Percentiles rank a stretch among this genome's conserved stretches.
These are phyloP conservation scores for Chaetogeoica ovagalla DNA, from an alignment of 2,888 invertebrate genomes.

Conservation along the genomic window DNA sequence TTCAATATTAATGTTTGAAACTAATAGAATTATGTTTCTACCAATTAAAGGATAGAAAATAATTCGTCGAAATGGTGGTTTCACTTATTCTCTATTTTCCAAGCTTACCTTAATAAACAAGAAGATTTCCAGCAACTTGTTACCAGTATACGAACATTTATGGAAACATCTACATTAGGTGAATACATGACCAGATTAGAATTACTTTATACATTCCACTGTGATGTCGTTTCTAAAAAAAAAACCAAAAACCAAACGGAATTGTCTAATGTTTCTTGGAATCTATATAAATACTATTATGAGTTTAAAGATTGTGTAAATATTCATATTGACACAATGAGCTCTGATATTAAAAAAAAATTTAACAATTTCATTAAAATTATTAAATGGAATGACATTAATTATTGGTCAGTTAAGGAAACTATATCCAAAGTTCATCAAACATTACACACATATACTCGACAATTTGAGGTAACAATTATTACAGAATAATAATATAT, in stretches of 20 bases:
- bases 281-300: conserved; percentile 79
- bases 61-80: conserved; percentile 88
- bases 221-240: conserved; percentile 70
- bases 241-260: conserved; percentile 46
- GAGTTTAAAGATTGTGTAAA: conserved; percentile 74
- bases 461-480: conserved; percentile 72
- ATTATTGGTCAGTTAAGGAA: conserved; percentile 89
- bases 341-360: conserved; percentile 86
- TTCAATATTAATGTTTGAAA: too few species aligned
- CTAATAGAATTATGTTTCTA: conserved; percentile 7
- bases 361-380: conserved; percentile 93
- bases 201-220: conserved; percentile 79
- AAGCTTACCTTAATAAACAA: conserved; percentile 64
- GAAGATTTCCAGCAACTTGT: conserved; percentile 61
- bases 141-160: conserved; percentile 74
- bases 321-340: conserved; percentile 68
- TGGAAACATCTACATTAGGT: conserved; percentile 68
- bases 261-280: conserved; percentile 74
- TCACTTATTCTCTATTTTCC: conserved; percentile 75
- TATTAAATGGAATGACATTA: conserved; percentile 90
- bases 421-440: conserved; percentile 86
- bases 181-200: conserved; percentile 80
- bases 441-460: conserved; percentile 81
- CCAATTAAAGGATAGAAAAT: conserved; percentile 65
- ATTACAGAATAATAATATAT: conserved; percentile 55